phyloP scores from a whole-genome alignment of 2,888 invertebrate genomes.

The Mythimna ferrago region DNA sequence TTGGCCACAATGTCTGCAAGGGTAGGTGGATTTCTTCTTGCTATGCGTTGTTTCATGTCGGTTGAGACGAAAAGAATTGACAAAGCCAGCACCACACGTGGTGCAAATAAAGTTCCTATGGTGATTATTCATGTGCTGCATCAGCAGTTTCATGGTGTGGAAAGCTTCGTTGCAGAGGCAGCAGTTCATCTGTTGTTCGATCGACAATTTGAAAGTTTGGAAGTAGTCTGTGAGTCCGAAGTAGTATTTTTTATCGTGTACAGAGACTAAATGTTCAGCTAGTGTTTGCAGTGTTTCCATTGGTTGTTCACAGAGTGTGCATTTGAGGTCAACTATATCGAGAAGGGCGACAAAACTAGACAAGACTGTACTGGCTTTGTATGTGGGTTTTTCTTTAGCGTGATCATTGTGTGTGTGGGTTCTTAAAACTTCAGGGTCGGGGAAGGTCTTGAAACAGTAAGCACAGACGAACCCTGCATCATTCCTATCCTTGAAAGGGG shows the following conservation, averaged over 20 bases:
- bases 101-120: slow-evolving; percentile 87
- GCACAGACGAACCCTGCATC: slow-evolving; percentile 87
- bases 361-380: slow-evolving; percentile 83
- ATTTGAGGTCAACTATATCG: slow-evolving; percentile 85
- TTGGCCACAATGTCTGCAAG: slow-evolving; percentile 82
- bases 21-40: slow-evolving; percentile 83
- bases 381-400: slow-evolving; percentile 80
- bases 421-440: slow-evolving; percentile 78
- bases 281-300: slow-evolving; percentile 76
- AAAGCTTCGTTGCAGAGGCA: slow-evolving; percentile 82
- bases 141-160: slow-evolving; percentile 85
- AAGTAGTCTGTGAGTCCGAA: slow-evolving; percentile 83
- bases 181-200: slow-evolving; percentile 82
- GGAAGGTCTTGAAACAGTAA: slow-evolving; percentile 84
- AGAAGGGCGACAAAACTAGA: slow-evolving; percentile 84
- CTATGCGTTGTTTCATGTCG: slow-evolving; percentile 84
- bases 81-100: slow-evolving; percentile 86
- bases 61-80: slow-evolving; percentile 81
- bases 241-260: slow-evolving; percentile 83
- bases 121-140: slow-evolving; percentile 87
- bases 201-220: slow-evolving; percentile 82
- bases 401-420: slow-evolving; percentile 82
- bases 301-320: slow-evolving; percentile 78
- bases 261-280: slow-evolving; percentile 79
- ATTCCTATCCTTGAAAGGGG: slow-evolving; percentile 86